Evolutionary conservation across 2,113 vertebrate species (phyloP), one percentile per base, ranked within the genome.

Genomic region (Bungarus multicinctus): DNA sequence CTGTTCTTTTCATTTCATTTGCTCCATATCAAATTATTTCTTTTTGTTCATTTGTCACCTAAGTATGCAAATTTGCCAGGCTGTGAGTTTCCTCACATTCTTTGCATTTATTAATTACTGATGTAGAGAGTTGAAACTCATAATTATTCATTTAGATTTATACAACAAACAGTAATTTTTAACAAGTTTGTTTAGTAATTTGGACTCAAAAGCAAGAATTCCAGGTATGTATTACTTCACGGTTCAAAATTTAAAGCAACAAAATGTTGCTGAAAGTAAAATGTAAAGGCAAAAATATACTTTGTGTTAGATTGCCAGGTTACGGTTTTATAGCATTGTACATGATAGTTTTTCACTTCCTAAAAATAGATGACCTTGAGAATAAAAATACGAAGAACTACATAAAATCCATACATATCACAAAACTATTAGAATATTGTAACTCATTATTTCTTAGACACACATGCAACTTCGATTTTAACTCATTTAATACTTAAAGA

Each of bases 221-320:
- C 74, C 74, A 93, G 47, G 90, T 94, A 54, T 52, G 93, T 93
- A 60, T 95, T 95, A 58, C 91, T 60, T 93, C 64, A 92, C 90
- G 89, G 89, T 91, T 95, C 96, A 91, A 94, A 95, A 95, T 93
- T 92, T 27, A 95, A 34, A 93, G 96, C 50, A 94, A 81, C 34
- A 88, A 95, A 85, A 92, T 92, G 34, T 93, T 94, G 57, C 30
- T 93, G 93, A 95, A 94, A 87, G 88, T 90, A 95, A 95, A 95
- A 95, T 85, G 50, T 85, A 90, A 94, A 93, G 69, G 43, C 91
- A 60, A 95, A 95, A 96, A 92, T 92, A 93, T 92, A 90, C 95
- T 53, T 93, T 89, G 92, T 90, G 93, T 57, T 93, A 93, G 88
- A 94, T 95, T 85, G 94, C 94, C 96, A 97, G 95, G 96, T 95